These are phyloP conservation scores for Hiodon alosoides DNA, from an alignment of 2,113 vertebrate genomes.

Conservation along the genomic window DNA sequence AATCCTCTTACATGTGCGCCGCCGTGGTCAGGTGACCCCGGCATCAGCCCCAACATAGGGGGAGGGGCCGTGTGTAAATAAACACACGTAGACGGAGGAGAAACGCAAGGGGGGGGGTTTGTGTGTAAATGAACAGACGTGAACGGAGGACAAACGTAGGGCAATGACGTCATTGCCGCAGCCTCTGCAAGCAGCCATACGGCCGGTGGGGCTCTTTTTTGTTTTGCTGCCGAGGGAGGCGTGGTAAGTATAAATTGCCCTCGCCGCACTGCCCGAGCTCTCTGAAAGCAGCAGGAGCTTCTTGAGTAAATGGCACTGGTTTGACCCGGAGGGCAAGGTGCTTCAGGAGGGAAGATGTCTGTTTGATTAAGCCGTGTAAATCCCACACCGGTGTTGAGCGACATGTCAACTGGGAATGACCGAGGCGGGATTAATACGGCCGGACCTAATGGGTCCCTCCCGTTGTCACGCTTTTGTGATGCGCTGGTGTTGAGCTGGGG, in stretches of 20 bases:
- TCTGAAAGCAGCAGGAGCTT: neutral
- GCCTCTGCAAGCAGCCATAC: too few relatives aligned
- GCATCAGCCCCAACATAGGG: too few relatives aligned
- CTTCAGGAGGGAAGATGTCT: neutral
- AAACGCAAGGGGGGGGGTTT: neutral
- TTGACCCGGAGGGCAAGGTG: slow-evolving; percentile 1
- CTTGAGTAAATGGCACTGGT: neutral
- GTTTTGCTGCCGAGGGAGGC: too few relatives aligned
- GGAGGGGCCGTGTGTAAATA: neutral
- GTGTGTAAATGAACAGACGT: too few relatives aligned
- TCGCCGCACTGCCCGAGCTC: too few relatives aligned
- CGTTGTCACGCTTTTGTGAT: too few relatives aligned
- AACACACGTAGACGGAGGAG: neutral
- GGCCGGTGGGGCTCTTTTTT: too few relatives aligned
- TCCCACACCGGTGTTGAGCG: neutral
- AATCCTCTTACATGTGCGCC: slow-evolving; percentile 12
- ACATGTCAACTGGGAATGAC: neutral
- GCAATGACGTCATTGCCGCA: too few relatives aligned
- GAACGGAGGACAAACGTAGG: too few relatives aligned
- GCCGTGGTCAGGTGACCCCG: slow-evolving; percentile 7
- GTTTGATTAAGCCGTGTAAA: neutral
- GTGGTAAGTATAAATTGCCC: too few relatives aligned
- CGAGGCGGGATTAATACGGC: neutral
- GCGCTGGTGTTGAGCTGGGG: too few relatives aligned
- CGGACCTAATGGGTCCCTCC: too few relatives aligned